phyloP scores from a whole-genome alignment of 2,797 vertebrate species.

The Danio kyathit region DNA sequence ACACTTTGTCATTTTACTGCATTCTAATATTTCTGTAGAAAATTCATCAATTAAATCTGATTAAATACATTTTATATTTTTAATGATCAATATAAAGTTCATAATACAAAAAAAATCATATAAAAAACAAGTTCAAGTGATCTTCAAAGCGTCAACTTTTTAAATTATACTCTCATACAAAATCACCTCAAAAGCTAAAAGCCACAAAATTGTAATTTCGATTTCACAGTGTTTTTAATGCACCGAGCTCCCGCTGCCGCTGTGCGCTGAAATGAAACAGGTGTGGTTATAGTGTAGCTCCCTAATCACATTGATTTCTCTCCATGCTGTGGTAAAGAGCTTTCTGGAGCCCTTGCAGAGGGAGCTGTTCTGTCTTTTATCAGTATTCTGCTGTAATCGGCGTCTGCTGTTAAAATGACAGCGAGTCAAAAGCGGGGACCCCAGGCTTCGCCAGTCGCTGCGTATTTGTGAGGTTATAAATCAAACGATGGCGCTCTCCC shows the following conservation, averaged over 20 bases:
- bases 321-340: constrained; percentile 34
- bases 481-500: constrained; percentile 61
- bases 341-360: constrained; percentile 46
- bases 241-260: background rate
- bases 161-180: background rate
- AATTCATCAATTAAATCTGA: too few relatives aligned
- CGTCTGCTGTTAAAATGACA: constrained; percentile 66
- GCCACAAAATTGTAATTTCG: background rate
- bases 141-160: too few relatives aligned
- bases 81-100: background rate
- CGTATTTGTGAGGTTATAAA: constrained; percentile 75
- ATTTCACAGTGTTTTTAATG: too few relatives aligned
- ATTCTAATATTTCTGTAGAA: too few relatives aligned
- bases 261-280: constrained; percentile 22
- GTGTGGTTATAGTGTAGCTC: constrained; percentile 42
- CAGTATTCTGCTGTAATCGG: constrained; percentile 58
- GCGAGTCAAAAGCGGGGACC: constrained; percentile 64
- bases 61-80: too few relatives aligned
- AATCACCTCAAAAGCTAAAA: background rate
- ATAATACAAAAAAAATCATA: too few relatives aligned
- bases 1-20: too few relatives aligned
- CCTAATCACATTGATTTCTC: constrained; percentile 40
- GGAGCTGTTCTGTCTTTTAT: constrained; percentile 51
- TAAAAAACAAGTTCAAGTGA: background rate
- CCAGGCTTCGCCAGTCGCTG: constrained; percentile 72